Conservation (phyloP, 2,797 vertebrate genomes). For the Lates japonicus region DNA sequence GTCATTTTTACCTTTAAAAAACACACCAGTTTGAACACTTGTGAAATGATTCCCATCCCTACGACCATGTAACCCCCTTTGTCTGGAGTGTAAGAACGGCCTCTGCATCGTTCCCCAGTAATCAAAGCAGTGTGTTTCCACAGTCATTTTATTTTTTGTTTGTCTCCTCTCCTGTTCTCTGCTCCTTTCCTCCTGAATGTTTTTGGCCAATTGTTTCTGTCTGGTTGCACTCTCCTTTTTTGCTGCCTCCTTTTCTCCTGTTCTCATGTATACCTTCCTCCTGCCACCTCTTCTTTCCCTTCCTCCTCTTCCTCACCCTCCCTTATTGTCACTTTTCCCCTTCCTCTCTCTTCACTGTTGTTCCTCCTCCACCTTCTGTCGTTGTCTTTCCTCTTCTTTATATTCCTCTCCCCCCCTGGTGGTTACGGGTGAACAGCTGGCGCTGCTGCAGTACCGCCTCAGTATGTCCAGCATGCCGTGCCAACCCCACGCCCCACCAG, state of each 20-base stretch:
- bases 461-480: conserved; percentile 97
- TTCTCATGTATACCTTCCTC: conserved; percentile 58
- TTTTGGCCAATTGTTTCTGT: conserved; percentile 58
- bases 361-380: conserved; percentile 27
- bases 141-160: conserved; percentile 66
- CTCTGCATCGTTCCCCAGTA: conserved; percentile 49
- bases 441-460: conserved; percentile 98
- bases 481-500: conserved; percentile 91
- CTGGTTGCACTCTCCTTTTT: conserved; percentile 58
- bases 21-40: neutral
- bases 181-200: conserved; percentile 39
- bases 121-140: conserved; percentile 59
- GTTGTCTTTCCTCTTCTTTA: conserved; percentile 59
- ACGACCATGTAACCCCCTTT: accelerated
- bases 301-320: conserved; percentile 61
- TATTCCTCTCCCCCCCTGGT: conserved; percentile 76
- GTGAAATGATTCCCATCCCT: conserved; percentile 48
- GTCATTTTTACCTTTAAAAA: too few species aligned
- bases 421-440: conserved; percentile 95
- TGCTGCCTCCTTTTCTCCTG: conserved; percentile 46
- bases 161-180: conserved; percentile 66
- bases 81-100: conserved; percentile 33
- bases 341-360: conserved; percentile 37
- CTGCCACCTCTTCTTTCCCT: conserved; percentile 37
- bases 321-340: conserved; percentile 49